Percentiles rank a stretch among this genome's conserved stretches.
phyloP scores from a whole-genome alignment of 2,797 vertebrate genomes.

The Epinephelus coioides region DNA sequence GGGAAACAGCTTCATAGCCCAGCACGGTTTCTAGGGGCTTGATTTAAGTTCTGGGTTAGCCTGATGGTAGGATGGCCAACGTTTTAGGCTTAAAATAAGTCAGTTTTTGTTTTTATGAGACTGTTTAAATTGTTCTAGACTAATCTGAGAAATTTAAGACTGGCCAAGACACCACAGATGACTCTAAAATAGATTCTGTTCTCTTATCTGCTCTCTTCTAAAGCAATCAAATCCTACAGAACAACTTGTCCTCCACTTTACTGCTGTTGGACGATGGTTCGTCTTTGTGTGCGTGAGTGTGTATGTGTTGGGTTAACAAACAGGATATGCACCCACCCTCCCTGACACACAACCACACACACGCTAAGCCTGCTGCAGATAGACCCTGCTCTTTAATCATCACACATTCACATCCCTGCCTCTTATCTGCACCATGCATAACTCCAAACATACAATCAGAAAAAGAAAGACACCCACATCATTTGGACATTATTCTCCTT shows the following conservation, averaged over 20 bases:
- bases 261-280: background rate
- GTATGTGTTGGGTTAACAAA: slow-evolving; percentile 16
- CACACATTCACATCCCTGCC: slow-evolving; percentile 77
- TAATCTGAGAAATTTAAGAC: background rate
- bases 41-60: background rate
- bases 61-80: background rate
- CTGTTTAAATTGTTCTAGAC: background rate
- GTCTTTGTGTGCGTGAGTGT: slow-evolving; percentile 4
- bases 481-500: slow-evolving; percentile 40
- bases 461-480: slow-evolving; percentile 60
- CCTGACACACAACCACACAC: slow-evolving; percentile 39
- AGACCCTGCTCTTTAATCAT: slow-evolving; percentile 79
- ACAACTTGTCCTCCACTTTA: background rate
- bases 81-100: background rate
- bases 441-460: slow-evolving; percentile 58
- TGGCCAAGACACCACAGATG: background rate
- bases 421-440: slow-evolving; percentile 66
- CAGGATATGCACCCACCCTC: slow-evolving; percentile 19
- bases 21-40: background rate
- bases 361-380: slow-evolving; percentile 55
- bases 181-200: background rate
- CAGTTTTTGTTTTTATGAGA: background rate
- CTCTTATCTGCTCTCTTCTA: background rate
- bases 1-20: too few relatives aligned
- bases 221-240: background rate